phyloP scores from a whole-genome alignment of 2,888 invertebrate genomes.

The Callyntrura guangdongensis region DNA sequence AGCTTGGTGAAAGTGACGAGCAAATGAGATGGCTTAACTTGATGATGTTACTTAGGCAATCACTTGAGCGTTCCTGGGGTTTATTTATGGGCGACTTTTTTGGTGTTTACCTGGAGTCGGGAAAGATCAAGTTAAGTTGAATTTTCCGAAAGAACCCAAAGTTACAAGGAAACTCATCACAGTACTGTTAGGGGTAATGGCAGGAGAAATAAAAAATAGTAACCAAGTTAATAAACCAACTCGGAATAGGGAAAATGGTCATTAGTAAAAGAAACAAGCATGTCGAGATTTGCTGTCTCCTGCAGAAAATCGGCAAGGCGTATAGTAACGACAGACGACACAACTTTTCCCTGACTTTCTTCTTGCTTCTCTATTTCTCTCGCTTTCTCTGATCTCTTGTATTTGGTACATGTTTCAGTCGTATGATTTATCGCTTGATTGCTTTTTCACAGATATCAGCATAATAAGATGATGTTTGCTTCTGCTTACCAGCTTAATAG shows the following conservation, averaged over 20 bases:
- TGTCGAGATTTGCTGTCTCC: neutral
- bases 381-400: no score
- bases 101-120: neutral
- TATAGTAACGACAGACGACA: no score
- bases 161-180: no score
- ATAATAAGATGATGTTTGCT: neutral
- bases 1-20: conserved; percentile 32
- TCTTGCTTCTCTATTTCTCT: no score
- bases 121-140: neutral
- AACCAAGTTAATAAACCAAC: no score
- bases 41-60: conserved; percentile 29
- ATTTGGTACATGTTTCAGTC: no score
- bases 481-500: neutral
- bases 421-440: conserved; percentile 40
- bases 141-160: neutral
- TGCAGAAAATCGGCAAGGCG: neutral
- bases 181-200: no score
- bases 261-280: neutral
- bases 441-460: conserved; percentile 23
- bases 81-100: conserved; percentile 2
- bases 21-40: conserved; percentile 76
- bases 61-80: no score
- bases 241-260: neutral
- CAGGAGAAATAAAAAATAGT: no score
- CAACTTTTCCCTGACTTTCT: no score